Percentiles rank a stretch among this genome's conserved stretches.
These are phyloP conservation scores for Dinoponera quadriceps DNA, from an alignment of 1,140 invertebrate genomes.

Conservation along the genomic window DNA sequence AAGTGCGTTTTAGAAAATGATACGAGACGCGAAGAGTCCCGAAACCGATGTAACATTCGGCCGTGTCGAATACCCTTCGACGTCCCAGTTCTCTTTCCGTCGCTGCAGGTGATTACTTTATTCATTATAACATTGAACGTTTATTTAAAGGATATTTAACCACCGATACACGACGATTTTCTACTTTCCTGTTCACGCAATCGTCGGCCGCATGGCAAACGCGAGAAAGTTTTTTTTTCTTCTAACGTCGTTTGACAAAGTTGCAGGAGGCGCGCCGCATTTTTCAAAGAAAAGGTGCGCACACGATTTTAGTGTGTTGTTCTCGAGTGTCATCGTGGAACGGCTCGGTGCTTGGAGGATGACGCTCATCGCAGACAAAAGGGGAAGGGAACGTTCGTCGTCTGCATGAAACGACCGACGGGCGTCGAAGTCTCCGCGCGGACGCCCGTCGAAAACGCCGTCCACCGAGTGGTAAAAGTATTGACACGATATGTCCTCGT, in stretches of 20 bases:
- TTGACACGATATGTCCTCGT: constrained; percentile 75
- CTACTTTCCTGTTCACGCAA: background rate
- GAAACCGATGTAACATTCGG: background rate
- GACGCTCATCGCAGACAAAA: background rate
- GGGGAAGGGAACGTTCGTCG: constrained; percentile 48
- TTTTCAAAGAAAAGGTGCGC: constrained; percentile 18
- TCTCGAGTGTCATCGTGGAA: background rate
- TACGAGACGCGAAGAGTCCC: background rate
- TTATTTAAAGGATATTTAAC: background rate
- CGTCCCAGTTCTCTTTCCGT: background rate
- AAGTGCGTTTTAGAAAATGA: constrained; percentile 2
- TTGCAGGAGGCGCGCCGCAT: background rate
- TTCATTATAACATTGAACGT: background rate
- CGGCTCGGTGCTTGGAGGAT: background rate
- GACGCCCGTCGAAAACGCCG: constrained; percentile 66
- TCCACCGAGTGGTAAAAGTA: constrained; percentile 77
- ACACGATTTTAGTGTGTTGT: background rate
- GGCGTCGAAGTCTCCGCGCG: constrained; percentile 62
- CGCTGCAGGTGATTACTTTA: background rate
- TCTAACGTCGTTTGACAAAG: background rate
- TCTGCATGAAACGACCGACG: constrained; percentile 63
- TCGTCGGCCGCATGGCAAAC: constrained; percentile 14
- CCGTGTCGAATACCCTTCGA: no score
- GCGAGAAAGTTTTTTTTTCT: constrained; percentile 37
- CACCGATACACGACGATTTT: background rate